A percentile compares a stretch with the other conserved stretches of the same genome.
Conservation (phyloP, 2,113 vertebrate genomes). For the Gnathonemus echidnorhynchus region DNA sequence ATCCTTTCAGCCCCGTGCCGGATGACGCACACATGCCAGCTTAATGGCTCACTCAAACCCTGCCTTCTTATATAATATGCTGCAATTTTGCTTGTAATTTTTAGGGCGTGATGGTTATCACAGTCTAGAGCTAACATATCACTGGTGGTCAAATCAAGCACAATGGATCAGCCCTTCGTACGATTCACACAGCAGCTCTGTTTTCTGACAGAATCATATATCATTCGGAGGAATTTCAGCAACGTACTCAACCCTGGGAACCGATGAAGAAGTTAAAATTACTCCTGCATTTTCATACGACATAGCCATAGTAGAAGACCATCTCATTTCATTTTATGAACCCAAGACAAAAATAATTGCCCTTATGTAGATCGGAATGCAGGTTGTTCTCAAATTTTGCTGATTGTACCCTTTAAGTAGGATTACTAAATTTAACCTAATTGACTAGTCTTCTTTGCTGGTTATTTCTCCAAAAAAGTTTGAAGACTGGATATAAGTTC, state of each 20-base stretch:
- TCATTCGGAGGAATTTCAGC: neutral
- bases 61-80: neutral
- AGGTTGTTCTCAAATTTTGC: neutral
- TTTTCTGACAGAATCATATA: neutral
- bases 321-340: neutral
- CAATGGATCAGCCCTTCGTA: neutral
- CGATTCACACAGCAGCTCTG: neutral
- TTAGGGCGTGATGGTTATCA: neutral
- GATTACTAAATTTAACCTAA: neutral
- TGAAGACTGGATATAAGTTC: neutral
- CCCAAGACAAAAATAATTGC: neutral
- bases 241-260: neutral
- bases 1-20: neutral
- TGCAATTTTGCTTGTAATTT: neutral
- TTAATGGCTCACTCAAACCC: neutral
- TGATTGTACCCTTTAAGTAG: neutral
- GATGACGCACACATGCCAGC: neutral
- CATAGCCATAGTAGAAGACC: neutral
- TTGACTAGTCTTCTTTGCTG: neutral
- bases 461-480: neutral
- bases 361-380: neutral
- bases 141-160: neutral
- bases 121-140: neutral
- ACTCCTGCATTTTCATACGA: neutral
- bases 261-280: neutral